phyloP scores from a whole-genome alignment of 2,888 invertebrate species.

The Molanna angustata region DNA sequence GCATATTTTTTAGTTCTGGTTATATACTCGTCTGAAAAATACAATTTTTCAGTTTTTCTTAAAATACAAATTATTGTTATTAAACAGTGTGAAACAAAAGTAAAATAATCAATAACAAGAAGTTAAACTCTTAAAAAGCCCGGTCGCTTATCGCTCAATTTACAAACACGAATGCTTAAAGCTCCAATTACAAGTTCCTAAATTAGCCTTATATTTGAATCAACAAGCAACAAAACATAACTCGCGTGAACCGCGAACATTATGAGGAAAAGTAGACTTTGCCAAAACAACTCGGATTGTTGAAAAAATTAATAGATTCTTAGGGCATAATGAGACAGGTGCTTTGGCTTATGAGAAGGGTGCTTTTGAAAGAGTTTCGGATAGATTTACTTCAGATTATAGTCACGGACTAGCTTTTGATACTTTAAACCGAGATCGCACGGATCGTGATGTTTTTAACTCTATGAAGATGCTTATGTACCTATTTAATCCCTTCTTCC shows the following conservation, averaged over 20 bases:
- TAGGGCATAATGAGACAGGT: slow-evolving; percentile 16
- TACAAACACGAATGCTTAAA: slow-evolving; percentile 7
- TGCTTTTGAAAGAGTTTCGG: slow-evolving; percentile 5
- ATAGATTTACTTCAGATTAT: slow-evolving; percentile 23
- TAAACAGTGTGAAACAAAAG: too few species aligned
- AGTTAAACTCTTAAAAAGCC: too few species aligned
- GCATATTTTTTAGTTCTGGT: too few species aligned
- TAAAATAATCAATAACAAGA: too few species aligned
- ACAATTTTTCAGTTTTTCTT: too few species aligned
- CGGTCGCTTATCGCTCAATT: slow-evolving; percentile 3
- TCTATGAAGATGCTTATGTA: too few species aligned
- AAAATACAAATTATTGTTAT: too few species aligned
- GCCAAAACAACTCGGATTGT: slow-evolving; percentile 3
- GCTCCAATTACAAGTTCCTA: slow-evolving; percentile 2
- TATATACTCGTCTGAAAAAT: too few species aligned
- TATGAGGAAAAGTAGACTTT: slow-evolving; percentile 3
- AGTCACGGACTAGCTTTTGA: slow-evolving; percentile 26
- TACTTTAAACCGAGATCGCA: too few species aligned
- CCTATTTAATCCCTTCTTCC: too few species aligned
- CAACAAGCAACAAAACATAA: slow-evolving; percentile 6
- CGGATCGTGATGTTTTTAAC: too few species aligned
- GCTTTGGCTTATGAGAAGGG: slow-evolving; percentile 1
- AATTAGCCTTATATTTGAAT: neutral
- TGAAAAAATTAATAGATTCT: slow-evolving; percentile 11
- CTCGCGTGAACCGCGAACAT: slow-evolving; percentile 13